These are phyloP conservation scores for Melanocharis versteri DNA, from an alignment of 2,113 vertebrate species.

Conservation along the genomic window DNA sequence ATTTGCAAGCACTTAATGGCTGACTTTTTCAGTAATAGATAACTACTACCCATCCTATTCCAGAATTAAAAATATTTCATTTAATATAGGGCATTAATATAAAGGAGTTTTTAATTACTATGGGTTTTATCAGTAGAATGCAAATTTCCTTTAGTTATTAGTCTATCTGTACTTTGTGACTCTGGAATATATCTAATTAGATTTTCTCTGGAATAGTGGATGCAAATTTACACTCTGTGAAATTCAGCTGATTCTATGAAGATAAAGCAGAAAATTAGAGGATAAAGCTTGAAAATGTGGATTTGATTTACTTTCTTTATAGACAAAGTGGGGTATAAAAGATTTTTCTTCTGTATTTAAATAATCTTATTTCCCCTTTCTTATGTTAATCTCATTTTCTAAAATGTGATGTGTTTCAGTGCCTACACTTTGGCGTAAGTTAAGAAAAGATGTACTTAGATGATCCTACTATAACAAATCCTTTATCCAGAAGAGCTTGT, in stretches of 20 bases:
- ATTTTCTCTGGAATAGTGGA: conserved; percentile 61
- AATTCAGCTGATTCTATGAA: conserved; percentile 55
- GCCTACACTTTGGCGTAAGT: background rate
- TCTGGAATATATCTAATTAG: conserved; percentile 62
- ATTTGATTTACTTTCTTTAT: conserved; percentile 40
- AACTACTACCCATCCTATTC: background rate
- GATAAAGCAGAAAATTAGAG: conserved; percentile 55
- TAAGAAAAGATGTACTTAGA: background rate
- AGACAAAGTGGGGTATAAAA: background rate
- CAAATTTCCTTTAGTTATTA: conserved; percentile 50
- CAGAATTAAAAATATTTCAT: conserved; percentile 23
- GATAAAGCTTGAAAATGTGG: conserved; percentile 28
- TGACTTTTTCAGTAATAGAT: background rate
- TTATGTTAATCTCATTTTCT: background rate
- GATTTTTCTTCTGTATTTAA: conserved; percentile 1
- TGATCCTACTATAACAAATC: background rate
- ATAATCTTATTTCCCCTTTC: background rate
- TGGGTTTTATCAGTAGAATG: conserved; percentile 45
- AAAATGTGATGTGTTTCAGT: background rate
- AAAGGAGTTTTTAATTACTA: conserved; percentile 46
- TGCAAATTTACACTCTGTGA: conserved; percentile 47
- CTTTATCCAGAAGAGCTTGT: background rate
- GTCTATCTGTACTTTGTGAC: conserved; percentile 53
- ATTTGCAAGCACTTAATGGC: background rate
- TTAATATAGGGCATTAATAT: conserved; percentile 15